Evolutionary conservation across 30 jellyfish, hydroid and myxozoan species (phyloP).

Genomic region (Catostylus mosaicus): DNA sequence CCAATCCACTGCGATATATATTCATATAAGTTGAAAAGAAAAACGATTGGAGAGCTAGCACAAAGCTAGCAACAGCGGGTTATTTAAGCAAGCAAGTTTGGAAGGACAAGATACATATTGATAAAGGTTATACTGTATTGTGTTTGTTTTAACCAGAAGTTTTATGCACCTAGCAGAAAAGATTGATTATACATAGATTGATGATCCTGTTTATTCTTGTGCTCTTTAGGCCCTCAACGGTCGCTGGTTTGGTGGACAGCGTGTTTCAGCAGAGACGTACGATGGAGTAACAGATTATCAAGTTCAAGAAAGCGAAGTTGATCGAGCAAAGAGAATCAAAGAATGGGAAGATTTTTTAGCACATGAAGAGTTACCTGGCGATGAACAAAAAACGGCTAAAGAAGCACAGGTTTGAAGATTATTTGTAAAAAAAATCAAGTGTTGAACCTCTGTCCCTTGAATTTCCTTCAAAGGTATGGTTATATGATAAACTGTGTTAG

Average conservation of each 20-base stretch:
- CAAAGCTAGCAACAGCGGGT: no score
- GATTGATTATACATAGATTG: background rate
- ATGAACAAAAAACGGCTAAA: background rate
- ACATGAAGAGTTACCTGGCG: conserved; percentile 40
- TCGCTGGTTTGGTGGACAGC: conserved; percentile 89
- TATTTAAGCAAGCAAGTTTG: no score
- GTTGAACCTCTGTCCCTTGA: no score
- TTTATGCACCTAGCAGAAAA: background rate
- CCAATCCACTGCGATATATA: no score
- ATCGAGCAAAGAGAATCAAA: conserved; percentile 73
- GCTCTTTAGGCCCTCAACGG: conserved; percentile 86
- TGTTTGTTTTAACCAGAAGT: no score
- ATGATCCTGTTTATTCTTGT: background rate
- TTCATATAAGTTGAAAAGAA: no score
- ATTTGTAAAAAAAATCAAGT: no score
- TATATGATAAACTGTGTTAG: no score
- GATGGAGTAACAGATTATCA: conserved; percentile 94
- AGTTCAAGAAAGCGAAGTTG: conserved; percentile 92
- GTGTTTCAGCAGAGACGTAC: conserved; percentile 75
- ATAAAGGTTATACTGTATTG: no score
- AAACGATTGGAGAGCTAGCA: no score
- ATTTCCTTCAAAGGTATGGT: no score
- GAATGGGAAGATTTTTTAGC: conserved; percentile 96
- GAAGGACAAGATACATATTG: no score
- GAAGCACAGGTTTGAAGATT: conserved; percentile 1